Evolutionary conservation across 1,140 invertebrate species (phyloP).

Genomic region (Planococcus citri): DNA sequence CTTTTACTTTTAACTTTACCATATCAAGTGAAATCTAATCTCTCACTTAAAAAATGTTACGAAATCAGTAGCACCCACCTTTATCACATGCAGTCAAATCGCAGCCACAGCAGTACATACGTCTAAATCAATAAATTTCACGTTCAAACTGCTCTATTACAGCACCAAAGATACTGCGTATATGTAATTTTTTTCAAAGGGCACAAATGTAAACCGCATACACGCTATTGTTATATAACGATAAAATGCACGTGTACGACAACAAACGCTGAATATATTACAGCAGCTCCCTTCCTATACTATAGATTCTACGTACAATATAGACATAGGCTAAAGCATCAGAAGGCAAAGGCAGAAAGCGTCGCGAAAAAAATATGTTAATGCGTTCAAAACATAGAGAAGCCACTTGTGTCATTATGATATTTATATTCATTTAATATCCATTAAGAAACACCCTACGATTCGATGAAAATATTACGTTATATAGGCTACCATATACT

Average conservation of each 20-base stretch:
- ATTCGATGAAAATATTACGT: conserved; percentile 12
- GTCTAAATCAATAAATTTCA: neutral
- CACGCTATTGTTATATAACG: conserved; percentile 5
- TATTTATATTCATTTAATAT: conserved; percentile 21
- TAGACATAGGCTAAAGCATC: neutral
- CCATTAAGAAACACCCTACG: conserved; percentile 17
- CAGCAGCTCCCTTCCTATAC: neutral
- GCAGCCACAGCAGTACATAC: neutral
- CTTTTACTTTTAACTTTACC: no score
- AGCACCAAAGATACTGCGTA: neutral
- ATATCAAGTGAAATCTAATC: no score
- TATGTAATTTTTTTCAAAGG: neutral
- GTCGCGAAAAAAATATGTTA: conserved; percentile 4
- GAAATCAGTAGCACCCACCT: no score
- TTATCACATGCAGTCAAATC: neutral
- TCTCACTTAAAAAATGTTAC: no score
- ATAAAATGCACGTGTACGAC: conserved; percentile 17
- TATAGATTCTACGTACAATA: no score
- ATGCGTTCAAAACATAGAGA: neutral
- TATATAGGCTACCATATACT: no score
- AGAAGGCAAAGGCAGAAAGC: neutral
- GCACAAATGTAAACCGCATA: conserved; percentile 12
- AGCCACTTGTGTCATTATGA: conserved; percentile 10
- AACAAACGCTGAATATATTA: conserved; percentile 13
- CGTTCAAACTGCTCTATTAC: neutral